These are phyloP conservation scores for Panulirus ornatus DNA, from an alignment of 1,140 invertebrate genomes.

Conservation along the genomic window DNA sequence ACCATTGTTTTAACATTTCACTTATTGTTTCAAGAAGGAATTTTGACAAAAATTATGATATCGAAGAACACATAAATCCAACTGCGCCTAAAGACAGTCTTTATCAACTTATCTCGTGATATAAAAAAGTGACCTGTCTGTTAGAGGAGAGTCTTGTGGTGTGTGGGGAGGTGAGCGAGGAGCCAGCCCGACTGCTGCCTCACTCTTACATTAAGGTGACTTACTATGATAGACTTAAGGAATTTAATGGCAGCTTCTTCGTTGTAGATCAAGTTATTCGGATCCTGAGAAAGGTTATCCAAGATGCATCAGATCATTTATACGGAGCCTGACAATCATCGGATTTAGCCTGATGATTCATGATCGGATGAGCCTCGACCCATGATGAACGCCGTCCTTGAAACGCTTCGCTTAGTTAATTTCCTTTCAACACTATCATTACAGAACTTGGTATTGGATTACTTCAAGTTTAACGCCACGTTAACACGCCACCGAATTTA, in stretches of 20 bases:
- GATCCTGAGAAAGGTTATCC: conserved; percentile 17
- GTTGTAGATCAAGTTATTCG: conserved; percentile 40
- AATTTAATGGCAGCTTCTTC: conserved; percentile 36
- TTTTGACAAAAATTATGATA: too few relatives aligned
- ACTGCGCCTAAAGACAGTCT: too few relatives aligned
- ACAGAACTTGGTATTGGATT: background rate
- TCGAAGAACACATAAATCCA: too few relatives aligned
- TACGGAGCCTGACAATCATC: conserved; percentile 30
- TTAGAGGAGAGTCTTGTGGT: too few relatives aligned
- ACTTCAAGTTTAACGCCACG: background rate
- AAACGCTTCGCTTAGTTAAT: background rate
- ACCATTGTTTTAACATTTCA: too few relatives aligned
- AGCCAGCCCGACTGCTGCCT: background rate
- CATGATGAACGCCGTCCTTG: background rate
- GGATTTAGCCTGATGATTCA: conserved; percentile 34
- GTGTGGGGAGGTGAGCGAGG: background rate
- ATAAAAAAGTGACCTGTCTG: too few relatives aligned
- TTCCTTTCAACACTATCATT: conserved; percentile 28
- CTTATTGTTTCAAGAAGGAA: too few relatives aligned
- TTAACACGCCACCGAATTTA: conserved; percentile 20
- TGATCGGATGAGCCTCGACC: background rate
- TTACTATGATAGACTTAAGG: conserved; percentile 21
- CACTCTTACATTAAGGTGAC: background rate
- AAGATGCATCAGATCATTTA: conserved; percentile 34
- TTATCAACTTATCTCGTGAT: too few relatives aligned